Conservation (phyloP, 2,113 vertebrate genomes). For the Chiloscyllium plagiosum region DNA sequence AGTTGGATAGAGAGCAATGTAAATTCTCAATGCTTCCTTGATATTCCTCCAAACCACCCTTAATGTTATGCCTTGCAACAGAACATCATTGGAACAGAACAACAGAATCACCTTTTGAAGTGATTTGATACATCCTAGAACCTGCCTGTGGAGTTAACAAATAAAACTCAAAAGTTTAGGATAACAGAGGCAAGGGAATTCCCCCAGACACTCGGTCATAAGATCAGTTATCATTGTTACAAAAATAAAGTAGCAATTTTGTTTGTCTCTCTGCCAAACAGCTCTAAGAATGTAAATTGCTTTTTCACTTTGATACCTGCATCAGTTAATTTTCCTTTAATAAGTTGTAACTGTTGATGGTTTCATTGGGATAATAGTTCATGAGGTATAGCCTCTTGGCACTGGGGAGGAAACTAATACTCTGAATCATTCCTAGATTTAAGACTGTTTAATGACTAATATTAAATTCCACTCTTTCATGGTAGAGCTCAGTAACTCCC, state of each 20-base stretch:
- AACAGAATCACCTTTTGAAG: neutral
- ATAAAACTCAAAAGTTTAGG: neutral
- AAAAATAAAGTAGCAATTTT: neutral
- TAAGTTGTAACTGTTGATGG: neutral
- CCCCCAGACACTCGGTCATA: neutral
- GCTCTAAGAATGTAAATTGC: neutral
- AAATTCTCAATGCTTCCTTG: neutral
- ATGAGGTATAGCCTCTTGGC: neutral
- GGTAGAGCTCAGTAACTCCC: neutral
- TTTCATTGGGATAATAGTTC: neutral
- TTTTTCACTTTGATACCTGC: neutral
- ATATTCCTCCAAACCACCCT: neutral
- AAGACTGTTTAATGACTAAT: neutral
- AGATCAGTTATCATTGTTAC: neutral
- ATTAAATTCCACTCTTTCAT: neutral
- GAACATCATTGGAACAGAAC: too few species aligned
- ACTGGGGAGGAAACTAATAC: neutral
- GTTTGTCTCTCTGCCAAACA: neutral
- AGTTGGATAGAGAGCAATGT: neutral
- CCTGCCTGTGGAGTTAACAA: neutral
- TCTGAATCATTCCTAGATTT: slow-evolving; percentile 9
- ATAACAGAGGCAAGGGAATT: neutral
- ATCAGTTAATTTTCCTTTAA: neutral
- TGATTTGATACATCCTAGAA: neutral
- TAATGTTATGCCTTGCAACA: neutral